phyloP scores from a whole-genome alignment of 1,140 invertebrate species.

The Holotrichia oblita region DNA sequence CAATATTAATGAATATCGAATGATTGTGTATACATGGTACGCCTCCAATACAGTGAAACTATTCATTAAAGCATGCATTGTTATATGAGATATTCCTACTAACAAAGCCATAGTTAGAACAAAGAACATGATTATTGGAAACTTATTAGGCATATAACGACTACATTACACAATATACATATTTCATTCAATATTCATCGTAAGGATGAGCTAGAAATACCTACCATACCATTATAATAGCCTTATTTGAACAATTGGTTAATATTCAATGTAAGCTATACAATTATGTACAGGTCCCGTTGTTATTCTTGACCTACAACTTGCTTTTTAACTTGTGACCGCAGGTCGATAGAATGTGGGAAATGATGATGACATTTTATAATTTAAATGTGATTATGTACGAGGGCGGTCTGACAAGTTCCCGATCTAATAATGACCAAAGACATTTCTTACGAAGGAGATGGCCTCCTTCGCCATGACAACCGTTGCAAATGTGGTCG shows the following conservation, averaged over 20 bases:
- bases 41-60: not conserved
- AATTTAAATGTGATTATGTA: too few species aligned
- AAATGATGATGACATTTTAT: too few species aligned
- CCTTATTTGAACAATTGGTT: not conserved
- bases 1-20: not conserved
- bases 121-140: not conserved
- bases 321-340: too few species aligned
- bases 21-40: not conserved
- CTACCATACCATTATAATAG: not conserved
- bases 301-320: not conserved
- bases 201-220: not conserved
- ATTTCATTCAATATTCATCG: not conserved
- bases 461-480: too few species aligned
- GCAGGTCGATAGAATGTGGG: too few species aligned
- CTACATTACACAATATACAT: not conserved
- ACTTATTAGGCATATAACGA: not conserved
- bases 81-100: not conserved
- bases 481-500: too few species aligned
- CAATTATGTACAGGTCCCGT: not conserved
- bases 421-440: too few species aligned
- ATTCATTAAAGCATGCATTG: not conserved
- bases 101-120: not conserved
- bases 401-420: too few species aligned
- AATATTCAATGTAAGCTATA: not conserved
- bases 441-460: too few species aligned